Conservation (phyloP, 2,888 invertebrate genomes). For the Zaprionus obscuricornis region DNA sequence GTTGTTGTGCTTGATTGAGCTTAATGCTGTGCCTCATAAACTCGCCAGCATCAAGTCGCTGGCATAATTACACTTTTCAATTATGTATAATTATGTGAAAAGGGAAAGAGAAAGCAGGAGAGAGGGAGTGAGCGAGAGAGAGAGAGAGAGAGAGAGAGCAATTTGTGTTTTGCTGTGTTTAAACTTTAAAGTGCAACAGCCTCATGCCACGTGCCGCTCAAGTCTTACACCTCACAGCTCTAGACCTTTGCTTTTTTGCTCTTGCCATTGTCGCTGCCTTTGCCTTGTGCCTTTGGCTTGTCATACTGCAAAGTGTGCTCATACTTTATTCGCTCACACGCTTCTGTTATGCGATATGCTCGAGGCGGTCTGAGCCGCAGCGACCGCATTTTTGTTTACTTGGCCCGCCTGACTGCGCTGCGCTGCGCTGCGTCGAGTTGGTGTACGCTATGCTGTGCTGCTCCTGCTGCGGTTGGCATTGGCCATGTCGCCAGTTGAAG, state of each 20-base stretch:
- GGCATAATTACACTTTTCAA: conserved; percentile 72
- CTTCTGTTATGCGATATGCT: conserved; percentile 58
- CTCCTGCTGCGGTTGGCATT: conserved; percentile 68
- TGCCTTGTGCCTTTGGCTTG: no score
- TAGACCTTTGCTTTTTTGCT: no score
- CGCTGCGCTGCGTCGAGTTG: not conserved
- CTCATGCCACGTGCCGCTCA: not conserved
- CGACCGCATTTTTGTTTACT: conserved; percentile 68
- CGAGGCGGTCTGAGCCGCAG: conserved; percentile 33
- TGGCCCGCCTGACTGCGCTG: conserved; percentile 17
- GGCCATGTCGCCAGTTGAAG: conserved; percentile 55
- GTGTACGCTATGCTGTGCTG: conserved; percentile 10
- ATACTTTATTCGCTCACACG: conserved; percentile 10
- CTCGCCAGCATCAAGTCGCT: conserved; percentile 32
- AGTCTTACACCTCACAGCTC: not conserved
- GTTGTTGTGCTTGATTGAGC: conserved; percentile 56
- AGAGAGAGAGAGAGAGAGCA: no score
- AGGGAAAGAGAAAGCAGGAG: no score
- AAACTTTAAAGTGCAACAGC: conserved; percentile 66
- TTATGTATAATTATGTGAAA: conserved; percentile 74
- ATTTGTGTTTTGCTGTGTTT: conserved; percentile 59
- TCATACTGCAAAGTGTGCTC: no score
- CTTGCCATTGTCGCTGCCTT: conserved; percentile 11
- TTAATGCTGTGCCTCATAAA: conserved; percentile 62
- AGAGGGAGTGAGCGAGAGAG: no score